phyloP scores from a whole-genome alignment of 1,140 invertebrate genomes.

The Atta colombica region DNA sequence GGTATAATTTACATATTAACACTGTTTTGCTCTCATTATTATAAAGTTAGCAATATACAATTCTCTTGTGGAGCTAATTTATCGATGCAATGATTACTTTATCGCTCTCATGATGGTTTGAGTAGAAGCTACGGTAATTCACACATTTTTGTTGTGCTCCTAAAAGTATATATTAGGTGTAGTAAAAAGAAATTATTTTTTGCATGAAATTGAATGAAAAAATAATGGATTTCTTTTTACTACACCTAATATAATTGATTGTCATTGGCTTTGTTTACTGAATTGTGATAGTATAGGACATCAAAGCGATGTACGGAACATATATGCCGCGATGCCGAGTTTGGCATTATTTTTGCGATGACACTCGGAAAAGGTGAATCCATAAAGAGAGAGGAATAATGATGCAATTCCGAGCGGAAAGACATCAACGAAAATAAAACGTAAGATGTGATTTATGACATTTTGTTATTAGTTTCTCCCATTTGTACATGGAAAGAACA shows the following conservation, averaged over 20 bases:
- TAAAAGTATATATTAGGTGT: neutral
- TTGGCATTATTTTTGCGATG: neutral
- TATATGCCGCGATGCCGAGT: neutral
- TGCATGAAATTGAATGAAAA: no score
- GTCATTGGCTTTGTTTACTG: neutral
- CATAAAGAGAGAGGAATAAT: neutral
- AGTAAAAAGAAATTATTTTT: no score
- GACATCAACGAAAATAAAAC: neutral
- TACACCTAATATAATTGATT: neutral
- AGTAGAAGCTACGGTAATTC: neutral
- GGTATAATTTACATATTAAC: neutral
- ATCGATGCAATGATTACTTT: neutral
- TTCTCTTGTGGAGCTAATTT: neutral
- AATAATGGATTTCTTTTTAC: no score
- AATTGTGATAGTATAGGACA: neutral
- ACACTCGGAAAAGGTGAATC: neutral
- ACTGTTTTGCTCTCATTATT: neutral
- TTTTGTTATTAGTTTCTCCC: no score
- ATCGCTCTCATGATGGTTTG: neutral
- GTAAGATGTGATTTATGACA: neutral
- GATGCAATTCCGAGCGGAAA: neutral
- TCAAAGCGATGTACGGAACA: neutral
- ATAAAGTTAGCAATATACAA: neutral
- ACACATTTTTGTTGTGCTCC: neutral
- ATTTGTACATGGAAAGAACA: no score